Base-by-base conservation (phyloP, 53 echinoderm and acorn worm species). In the Actinopyga echinites region DNA sequence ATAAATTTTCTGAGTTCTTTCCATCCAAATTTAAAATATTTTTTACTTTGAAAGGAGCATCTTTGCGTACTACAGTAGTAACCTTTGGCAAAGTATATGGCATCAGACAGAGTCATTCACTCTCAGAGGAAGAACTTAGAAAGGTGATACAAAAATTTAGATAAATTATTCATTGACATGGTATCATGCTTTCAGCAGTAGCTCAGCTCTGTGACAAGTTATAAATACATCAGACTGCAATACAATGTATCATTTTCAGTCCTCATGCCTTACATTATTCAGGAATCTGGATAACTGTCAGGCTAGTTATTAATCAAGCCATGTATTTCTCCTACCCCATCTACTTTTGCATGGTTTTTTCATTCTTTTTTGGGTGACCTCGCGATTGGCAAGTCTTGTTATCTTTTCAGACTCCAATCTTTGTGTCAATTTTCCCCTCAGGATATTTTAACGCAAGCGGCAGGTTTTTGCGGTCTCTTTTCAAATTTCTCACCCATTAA, bases 391-490 rank as follows among this genome's bases (percentile, higher is more conserved):
- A 40, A 71, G 71, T 71, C 71, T 42, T 71, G 40, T 71, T 42
- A 42, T 71, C 42, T 44, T 71, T 71, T 45, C 71, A 44, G 15
- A 12, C 13, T 19, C 20, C 11, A 44, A 7, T 24, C 71, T 71
- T 71, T 71, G 71, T 71, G 71, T 71, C 49, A n/a, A 42, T 22
- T 71, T 30, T 69, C 19, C 6, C 71, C 71, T 22, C 71, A 71
- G 71, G 71, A 36, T 44, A 71, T 71, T 71, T 71, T 44, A 42
- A 71, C 42, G 37, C 71, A 71, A 71, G 71, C 43, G 15, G 45
- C 40, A 42, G 24, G 33, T 24, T 42, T 40, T 71, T 65, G 71
- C n/a, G 71, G 71, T 71, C 38, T 44, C 71, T 26, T 71, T 71
- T 45, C 42, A 28, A 40, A 6, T 22, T 71, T 42, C 40, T 71